Conservation (phyloP, 2,797 vertebrate species). For the Typhlichthys eigenmanni region DNA sequence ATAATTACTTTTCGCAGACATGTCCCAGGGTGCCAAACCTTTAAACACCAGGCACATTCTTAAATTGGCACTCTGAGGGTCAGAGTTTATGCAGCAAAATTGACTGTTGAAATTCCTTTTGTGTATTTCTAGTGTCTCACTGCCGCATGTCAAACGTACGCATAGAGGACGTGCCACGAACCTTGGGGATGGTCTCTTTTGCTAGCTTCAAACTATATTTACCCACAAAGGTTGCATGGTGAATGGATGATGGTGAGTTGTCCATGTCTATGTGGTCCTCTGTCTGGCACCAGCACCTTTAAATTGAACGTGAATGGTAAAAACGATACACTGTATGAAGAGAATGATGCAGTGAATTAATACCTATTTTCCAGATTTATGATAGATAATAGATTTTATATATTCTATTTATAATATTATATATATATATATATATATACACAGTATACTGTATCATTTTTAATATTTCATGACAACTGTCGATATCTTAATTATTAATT, state of each 20-base stretch:
- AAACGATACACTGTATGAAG: not conserved
- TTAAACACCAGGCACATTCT: constrained; percentile 51
- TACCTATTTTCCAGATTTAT: not conserved
- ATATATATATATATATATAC: too few species aligned
- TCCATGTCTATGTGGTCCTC: not conserved
- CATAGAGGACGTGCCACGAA: constrained; percentile 13
- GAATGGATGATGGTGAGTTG: constrained; percentile 4
- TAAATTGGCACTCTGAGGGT: constrained; percentile 44
- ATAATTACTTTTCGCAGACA: constrained; percentile 69
- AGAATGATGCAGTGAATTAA: not conserved
- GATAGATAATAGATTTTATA: not conserved
- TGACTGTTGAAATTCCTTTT: constrained; percentile 30
- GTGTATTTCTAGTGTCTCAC: constrained; percentile 19
- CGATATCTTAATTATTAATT: not conserved
- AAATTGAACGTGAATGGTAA: not conserved
- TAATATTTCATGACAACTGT: too few species aligned
- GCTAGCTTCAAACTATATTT: constrained; percentile 5
- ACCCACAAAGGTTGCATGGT: constrained; percentile 12
- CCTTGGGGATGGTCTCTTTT: constrained; percentile 1
- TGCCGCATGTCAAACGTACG: constrained; percentile 2
- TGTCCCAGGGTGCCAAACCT: constrained; percentile 59
- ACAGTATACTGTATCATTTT: too few species aligned
- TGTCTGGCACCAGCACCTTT: not conserved
- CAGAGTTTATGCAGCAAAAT: constrained; percentile 39
- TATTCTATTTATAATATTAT: too few species aligned